These are phyloP conservation scores for Apaloderma vittatum DNA, from an alignment of 2,113 vertebrate genomes.

Conservation along the genomic window DNA sequence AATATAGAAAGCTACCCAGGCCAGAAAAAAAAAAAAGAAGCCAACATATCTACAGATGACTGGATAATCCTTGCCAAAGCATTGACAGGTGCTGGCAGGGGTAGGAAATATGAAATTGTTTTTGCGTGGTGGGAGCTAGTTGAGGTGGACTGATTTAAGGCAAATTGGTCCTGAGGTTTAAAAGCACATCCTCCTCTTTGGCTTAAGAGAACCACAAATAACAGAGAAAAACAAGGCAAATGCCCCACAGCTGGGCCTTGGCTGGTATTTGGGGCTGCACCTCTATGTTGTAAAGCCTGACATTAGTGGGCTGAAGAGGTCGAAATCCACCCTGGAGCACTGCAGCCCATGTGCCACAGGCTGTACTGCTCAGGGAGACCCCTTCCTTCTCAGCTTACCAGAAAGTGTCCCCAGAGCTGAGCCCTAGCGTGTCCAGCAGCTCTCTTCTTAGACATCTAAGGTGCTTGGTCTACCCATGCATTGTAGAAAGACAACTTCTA, in stretches of 20 bases:
- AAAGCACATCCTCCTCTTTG: neutral
- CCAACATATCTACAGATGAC: neutral
- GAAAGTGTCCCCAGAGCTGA: neutral
- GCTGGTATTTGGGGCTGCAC: neutral
- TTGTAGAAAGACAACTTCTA: neutral
- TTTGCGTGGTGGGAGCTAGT: neutral
- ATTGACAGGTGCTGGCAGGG: neutral
- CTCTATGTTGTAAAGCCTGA: neutral
- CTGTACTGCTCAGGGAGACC: neutral
- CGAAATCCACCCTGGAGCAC: neutral
- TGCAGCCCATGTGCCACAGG: neutral
- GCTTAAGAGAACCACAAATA: neutral
- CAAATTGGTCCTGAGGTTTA: neutral
- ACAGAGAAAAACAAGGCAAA: neutral
- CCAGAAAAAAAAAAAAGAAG: neutral
- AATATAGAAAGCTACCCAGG: neutral
- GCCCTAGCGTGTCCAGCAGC: neutral
- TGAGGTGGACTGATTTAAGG: neutral
- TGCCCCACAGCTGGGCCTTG: accelerated
- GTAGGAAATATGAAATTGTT: neutral
- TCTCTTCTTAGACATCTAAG: neutral
- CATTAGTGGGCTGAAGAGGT: neutral
- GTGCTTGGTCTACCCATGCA: neutral
- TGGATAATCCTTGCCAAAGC: neutral
- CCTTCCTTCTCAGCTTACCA: neutral